phyloP scores from a whole-genome alignment of 1,140 invertebrate species.

The Propsilocerus akamusi region DNA sequence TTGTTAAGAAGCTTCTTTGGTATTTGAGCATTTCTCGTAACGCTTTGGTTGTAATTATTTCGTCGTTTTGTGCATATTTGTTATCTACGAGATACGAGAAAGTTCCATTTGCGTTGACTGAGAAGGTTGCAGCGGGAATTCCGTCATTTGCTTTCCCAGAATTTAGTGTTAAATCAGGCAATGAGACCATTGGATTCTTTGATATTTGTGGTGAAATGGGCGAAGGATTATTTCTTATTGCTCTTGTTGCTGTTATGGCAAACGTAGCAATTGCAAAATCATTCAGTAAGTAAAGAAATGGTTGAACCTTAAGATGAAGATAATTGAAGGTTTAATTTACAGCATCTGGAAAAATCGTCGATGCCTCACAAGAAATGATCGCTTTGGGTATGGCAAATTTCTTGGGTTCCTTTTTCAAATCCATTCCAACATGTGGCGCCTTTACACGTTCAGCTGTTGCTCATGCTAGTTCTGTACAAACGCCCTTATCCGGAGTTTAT shows the following conservation, averaged over 20 bases:
- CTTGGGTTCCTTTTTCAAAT: constrained; percentile 48
- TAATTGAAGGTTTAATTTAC: background rate
- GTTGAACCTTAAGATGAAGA: background rate
- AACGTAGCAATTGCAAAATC: constrained; percentile 79
- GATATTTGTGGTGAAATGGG: constrained; percentile 47
- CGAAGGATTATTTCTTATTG: constrained; percentile 49
- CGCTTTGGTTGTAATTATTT: constrained; percentile 54
- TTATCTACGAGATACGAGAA: constrained; percentile 20
- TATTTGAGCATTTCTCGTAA: constrained; percentile 60
- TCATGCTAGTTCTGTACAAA: constrained; percentile 52
- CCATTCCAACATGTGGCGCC: constrained; percentile 61
- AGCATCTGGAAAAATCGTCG: constrained; percentile 33
- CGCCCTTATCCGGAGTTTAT: constrained; percentile 53
- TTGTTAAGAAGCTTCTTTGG: constrained; percentile 44
- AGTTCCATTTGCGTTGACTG: constrained; percentile 33
- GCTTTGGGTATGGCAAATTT: constrained; percentile 53
- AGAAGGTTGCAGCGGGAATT: constrained; percentile 43
- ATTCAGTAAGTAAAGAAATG: constrained; percentile 39
- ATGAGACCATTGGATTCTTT: constrained; percentile 35
- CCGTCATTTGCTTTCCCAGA: constrained; percentile 39
- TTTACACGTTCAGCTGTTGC: constrained; percentile 63
- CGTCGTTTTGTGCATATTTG: constrained; percentile 39
- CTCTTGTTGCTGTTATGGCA: constrained; percentile 61
- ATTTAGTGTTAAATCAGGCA: constrained; percentile 38
- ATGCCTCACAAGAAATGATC: constrained; percentile 55